phyloP scores from a whole-genome alignment of 2,797 vertebrate species.

The Manis javanica region DNA sequence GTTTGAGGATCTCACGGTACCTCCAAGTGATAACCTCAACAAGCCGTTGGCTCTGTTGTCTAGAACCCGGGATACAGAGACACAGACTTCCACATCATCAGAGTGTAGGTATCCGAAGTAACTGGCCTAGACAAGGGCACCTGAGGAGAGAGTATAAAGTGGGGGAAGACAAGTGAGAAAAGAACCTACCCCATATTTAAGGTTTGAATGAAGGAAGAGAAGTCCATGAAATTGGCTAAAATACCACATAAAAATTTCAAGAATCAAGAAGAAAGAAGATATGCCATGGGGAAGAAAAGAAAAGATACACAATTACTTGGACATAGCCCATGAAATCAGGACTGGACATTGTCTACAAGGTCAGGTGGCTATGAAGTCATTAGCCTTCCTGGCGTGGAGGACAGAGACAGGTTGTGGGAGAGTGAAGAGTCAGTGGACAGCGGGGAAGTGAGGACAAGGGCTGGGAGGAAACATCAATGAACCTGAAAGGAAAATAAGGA shows the following conservation, averaged over 20 bases:
- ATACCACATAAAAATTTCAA: background rate
- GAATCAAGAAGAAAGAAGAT: constrained; percentile 26
- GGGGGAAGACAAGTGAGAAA: background rate
- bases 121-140: background rate
- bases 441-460: background rate
- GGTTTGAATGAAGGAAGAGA: background rate
- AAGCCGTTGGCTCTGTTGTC: background rate
- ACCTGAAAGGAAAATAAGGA: background rate
- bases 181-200: background rate
- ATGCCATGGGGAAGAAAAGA: background rate
- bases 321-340: background rate
- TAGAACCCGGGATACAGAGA: background rate
- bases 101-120: background rate
- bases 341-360: background rate
- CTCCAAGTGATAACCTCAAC: constrained; percentile 6
- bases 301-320: background rate
- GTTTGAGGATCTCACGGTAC: background rate
- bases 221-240: background rate
- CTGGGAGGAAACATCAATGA: background rate
- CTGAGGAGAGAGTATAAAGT: background rate
- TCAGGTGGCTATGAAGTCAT: background rate
- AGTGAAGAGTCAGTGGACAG: background rate
- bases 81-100: background rate
- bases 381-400: background rate
- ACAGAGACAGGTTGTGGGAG: background rate